A percentile compares a stretch with the other conserved stretches of the same genome.
Evolutionary conservation across 1,140 invertebrate species (phyloP).

Genomic region (Orius laevigatus): DNA sequence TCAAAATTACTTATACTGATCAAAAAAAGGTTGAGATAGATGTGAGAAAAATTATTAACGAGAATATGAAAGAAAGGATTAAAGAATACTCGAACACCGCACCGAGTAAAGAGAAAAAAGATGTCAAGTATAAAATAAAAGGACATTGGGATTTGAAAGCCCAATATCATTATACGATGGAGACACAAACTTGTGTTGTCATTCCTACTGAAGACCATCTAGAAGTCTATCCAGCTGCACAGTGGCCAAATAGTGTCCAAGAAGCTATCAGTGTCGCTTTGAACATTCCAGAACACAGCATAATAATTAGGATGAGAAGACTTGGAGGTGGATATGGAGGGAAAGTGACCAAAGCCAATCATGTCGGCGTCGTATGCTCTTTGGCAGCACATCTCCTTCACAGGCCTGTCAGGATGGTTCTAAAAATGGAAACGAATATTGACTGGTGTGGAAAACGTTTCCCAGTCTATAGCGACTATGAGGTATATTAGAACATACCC

Average conservation of each 20-base stretch:
- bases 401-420: conserved; percentile 42
- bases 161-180: conserved; percentile 50
- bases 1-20: conserved; percentile 42
- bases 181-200: conserved; percentile 42
- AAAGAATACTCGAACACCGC: neutral
- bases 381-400: conserved; percentile 41
- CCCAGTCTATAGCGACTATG: conserved; percentile 40
- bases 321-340: conserved; percentile 56
- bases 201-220: conserved; percentile 46
- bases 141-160: conserved; percentile 30
- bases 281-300: conserved; percentile 27
- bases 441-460: conserved; percentile 42
- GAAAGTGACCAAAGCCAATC: conserved; percentile 39
- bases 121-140: conserved; percentile 31
- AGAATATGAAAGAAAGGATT: neutral
- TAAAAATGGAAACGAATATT: conserved; percentile 50
- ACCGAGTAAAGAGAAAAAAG: conserved; percentile 18
- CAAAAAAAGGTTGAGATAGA: conserved; percentile 5
- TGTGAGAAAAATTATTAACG: conserved; percentile 4
- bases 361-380: conserved; percentile 39
- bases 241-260: conserved; percentile 22
- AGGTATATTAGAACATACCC: conserved; percentile 28
- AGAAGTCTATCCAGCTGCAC: conserved; percentile 39
- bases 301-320: conserved; percentile 43
- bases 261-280: conserved; percentile 16